Conservation (phyloP, 2,888 invertebrate genomes). For the Morpho helenor region DNA sequence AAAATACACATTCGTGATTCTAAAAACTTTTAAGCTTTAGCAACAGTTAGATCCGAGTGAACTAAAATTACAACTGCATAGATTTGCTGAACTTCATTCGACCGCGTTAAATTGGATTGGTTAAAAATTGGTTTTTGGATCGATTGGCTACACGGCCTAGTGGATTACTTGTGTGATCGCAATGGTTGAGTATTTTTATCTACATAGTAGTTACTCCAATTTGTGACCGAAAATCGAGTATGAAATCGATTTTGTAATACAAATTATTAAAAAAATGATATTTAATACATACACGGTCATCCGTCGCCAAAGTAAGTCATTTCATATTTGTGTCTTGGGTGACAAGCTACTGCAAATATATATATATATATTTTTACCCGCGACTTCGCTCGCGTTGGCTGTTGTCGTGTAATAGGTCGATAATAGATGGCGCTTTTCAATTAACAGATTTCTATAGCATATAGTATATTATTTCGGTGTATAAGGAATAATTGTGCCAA, state of each 20-base stretch:
- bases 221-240: background rate
- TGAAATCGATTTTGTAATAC: background rate
- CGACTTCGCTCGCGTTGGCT: too few species aligned
- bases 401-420: too few species aligned
- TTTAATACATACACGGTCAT: too few species aligned
- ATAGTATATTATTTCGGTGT: too few species aligned
- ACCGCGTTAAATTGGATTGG: slow-evolving; percentile 14
- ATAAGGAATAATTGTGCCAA: too few species aligned
- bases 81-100: slow-evolving; percentile 17
- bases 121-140: slow-evolving; percentile 13
- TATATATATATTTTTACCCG: too few species aligned
- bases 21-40: background rate
- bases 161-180: slow-evolving; percentile 11
- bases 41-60: slow-evolving; percentile 6
- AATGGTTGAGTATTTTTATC: background rate
- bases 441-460: too few species aligned
- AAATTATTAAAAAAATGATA: background rate
- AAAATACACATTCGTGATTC: background rate
- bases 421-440: too few species aligned
- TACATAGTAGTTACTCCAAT: background rate
- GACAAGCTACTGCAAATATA: too few species aligned
- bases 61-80: slow-evolving; percentile 20
- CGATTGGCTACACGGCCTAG: slow-evolving; percentile 7
- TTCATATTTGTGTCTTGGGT: too few species aligned
- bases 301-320: too few species aligned